A percentile compares a stretch with the other conserved stretches of the same genome.
phyloP scores from a whole-genome alignment of 1,140 invertebrate genomes.

The Zaprionus vittiger region DNA sequence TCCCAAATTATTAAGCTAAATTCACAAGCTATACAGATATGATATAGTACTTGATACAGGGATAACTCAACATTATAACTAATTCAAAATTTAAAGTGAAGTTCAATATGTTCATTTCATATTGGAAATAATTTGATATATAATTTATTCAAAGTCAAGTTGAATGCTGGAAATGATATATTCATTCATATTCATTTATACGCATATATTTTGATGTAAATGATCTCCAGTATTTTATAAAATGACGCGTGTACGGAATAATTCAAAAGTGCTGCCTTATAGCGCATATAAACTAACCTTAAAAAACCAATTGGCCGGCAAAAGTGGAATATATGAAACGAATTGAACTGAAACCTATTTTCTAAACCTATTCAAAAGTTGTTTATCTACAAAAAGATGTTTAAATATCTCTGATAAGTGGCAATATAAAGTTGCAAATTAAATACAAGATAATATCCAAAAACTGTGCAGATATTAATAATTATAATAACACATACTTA shows the following conservation, averaged over 20 bases:
- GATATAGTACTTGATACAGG: background rate
- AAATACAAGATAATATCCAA: constrained; percentile 6
- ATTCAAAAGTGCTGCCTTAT: background rate
- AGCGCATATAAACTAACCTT: background rate
- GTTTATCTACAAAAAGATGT: no score
- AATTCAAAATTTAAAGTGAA: background rate
- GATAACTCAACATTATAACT: background rate
- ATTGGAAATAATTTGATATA: background rate
- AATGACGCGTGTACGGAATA: background rate
- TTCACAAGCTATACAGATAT: background rate
- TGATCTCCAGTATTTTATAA: background rate
- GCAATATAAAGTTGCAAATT: no score
- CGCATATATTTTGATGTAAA: background rate
- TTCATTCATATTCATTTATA: background rate
- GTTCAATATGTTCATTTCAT: no score
- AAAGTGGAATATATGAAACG: background rate
- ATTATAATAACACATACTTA: constrained; percentile 68
- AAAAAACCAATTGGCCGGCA: background rate
- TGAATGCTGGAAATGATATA: background rate
- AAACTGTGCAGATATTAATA: constrained; percentile 24
- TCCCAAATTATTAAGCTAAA: background rate
- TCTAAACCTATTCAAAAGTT: no score
- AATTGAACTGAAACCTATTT: background rate
- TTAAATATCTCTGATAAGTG: no score
- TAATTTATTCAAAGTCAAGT: background rate